Percentiles rank a stretch among this genome's conserved stretches.
Conservation (phyloP, 2,888 invertebrate genomes). For the Orthosia incerta region DNA sequence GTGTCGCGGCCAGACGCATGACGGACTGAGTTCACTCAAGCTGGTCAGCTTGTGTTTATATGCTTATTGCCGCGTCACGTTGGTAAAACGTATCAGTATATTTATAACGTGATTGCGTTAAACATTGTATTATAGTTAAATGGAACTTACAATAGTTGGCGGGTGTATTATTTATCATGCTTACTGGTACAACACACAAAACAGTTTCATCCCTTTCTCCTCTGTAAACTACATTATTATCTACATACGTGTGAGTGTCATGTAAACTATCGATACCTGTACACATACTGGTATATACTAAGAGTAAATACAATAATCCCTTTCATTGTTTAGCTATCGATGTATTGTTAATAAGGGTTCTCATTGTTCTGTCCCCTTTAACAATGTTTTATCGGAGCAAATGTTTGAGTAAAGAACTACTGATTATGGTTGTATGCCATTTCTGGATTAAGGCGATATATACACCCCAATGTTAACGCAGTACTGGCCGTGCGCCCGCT, state of each 20-base stretch:
- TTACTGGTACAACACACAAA: conserved; percentile 7
- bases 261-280: conserved; percentile 3
- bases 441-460: no score
- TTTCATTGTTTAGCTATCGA: conserved; percentile 16
- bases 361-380: conserved; percentile 17
- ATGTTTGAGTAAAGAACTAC: not conserved
- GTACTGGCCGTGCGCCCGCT: no score
- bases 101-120: no score
- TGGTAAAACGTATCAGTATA: no score
- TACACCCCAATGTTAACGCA: no score
- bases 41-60: no score
- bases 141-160: no score
- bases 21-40: no score
- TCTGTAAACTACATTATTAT: not conserved
- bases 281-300: not conserved
- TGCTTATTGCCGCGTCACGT: no score
- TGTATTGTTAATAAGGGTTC: conserved; percentile 8
- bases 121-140: no score
- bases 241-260: not conserved
- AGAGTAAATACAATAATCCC: conserved; percentile 16
- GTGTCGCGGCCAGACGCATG: no score
- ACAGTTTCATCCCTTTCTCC: conserved; percentile 7
- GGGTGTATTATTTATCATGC: not conserved
- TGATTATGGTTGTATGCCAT: not conserved
- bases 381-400: conserved; percentile 5